Base-by-base conservation (phyloP, 2,888 invertebrate species). In the Deilephila porcellus region DNA sequence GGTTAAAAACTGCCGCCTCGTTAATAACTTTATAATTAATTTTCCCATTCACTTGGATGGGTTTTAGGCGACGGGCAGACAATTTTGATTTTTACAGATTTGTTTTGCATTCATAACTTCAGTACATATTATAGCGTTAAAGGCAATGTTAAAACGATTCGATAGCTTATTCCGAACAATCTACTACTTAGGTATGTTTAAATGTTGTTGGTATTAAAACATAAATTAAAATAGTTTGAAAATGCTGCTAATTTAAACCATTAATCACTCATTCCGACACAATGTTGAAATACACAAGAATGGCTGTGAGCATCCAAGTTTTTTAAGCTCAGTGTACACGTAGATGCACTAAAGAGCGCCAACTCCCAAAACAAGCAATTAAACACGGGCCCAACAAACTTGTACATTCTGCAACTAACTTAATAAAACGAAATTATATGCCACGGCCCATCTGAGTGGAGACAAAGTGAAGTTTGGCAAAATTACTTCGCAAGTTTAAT, bases 401-500 rank as follows among this genome's bases (percentile, higher is more conserved):
- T 90, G 85, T 85, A 88, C 90, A 89, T 90, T 89, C 86, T 87
- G 84, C 83, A 86, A 86, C 86, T 88, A 90, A 91, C 87, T 91
- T 92, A 91, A 93, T 92, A 91, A 91, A 92, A 89, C 88, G 87
- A 88, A 91, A 92, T 93, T 90, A 86, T 85, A 56, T 90, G 85
- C 90, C 88, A 90, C 88, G 89, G 88, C 90, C 91, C 92, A 91
- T 91, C 92, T 93, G 93, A 88, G 85, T 85, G 84, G 85, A 87
- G 91, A 90, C 92, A 90, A 91, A 93, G 91, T 93, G 90, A 91
- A 92, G 90, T 91, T 91, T 90, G 89, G 91, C 91, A 89, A 90
- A 92, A 93, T 93, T 92, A 92, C 89, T 93, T 89, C 81, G 82
- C 85, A 91, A 92, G 88, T 93, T 92, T 92, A 92, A 92, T 91